Percentiles rank a stretch among this genome's conserved stretches.
Evolutionary conservation across 2,888 invertebrate genomes (phyloP).

Genomic region (Cosmia trapezina): DNA sequence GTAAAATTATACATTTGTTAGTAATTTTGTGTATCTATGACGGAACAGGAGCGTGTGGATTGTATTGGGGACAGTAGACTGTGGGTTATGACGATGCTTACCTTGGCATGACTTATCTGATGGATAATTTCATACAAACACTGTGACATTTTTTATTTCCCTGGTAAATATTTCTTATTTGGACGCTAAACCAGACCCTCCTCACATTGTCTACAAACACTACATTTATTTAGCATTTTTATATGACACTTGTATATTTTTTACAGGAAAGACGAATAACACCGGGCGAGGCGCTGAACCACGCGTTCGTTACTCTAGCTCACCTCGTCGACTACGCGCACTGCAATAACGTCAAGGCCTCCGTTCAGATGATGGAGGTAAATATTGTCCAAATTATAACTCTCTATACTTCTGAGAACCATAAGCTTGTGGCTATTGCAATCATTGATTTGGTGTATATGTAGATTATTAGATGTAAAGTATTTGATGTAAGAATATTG

Average conservation of each 20-base stretch:
- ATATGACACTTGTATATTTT: background rate
- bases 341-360: conserved; percentile 98
- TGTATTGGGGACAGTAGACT: too few relatives aligned
- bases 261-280: conserved; percentile 97
- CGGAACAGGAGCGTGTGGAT: too few relatives aligned
- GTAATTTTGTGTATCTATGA: background rate
- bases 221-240: too few relatives aligned
- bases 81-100: too few relatives aligned
- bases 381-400: background rate
- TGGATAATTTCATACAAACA: background rate
- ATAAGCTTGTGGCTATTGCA: too few relatives aligned
- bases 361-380: conserved; percentile 99
- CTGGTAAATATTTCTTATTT: background rate
- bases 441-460: too few relatives aligned
- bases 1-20: background rate
- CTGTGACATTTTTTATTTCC: background rate
- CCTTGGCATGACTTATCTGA: background rate
- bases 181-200: too few relatives aligned
- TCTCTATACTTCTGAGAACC: background rate
- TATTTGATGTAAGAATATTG: too few relatives aligned
- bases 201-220: background rate
- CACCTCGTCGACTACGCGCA: conserved; percentile 99
- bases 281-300: conserved; percentile 98
- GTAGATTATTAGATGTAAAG: too few relatives aligned
- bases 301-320: conserved; percentile 97